A percentile compares a stretch with the other conserved stretches of the same genome.
These are phyloP conservation scores for Drosophila subsilvestris DNA, from an alignment of 2,888 invertebrate genomes.

Conservation along the genomic window DNA sequence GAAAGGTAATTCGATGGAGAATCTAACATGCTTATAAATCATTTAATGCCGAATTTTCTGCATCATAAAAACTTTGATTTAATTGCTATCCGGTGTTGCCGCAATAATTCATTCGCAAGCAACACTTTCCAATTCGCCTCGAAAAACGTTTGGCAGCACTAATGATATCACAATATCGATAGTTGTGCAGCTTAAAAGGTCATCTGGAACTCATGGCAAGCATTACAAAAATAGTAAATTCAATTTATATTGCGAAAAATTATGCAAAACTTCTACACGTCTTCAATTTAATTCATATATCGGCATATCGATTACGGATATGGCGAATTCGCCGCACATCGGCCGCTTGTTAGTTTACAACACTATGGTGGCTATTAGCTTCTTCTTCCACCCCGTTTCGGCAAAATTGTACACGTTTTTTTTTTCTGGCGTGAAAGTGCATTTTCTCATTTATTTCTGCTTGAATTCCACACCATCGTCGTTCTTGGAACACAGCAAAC, in stretches of 20 bases:
- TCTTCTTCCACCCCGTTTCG: constrained; percentile 61
- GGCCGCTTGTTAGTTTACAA: constrained; percentile 24
- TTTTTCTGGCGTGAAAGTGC: constrained; percentile 45
- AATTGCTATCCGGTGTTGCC: background rate
- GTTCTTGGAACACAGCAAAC: background rate
- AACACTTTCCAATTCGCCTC: constrained; percentile 62
- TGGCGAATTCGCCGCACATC: constrained; percentile 34
- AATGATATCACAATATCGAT: background rate
- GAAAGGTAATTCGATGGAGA: background rate
- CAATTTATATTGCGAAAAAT: background rate
- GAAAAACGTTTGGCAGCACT: background rate
- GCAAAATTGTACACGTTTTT: constrained; percentile 80
- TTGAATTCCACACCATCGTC: background rate
- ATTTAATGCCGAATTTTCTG: background rate
- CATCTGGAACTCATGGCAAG: background rate
- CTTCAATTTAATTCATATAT: background rate
- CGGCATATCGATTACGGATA: background rate
- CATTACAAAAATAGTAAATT: background rate
- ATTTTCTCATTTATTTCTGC: constrained; percentile 33
- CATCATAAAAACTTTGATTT: background rate
- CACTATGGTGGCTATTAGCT: constrained; percentile 47
- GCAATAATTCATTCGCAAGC: constrained; percentile 1
- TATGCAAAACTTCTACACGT: background rate
- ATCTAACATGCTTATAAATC: background rate
- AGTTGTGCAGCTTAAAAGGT: background rate